phyloP scores from a whole-genome alignment of 2,113 vertebrate species.

The Phyllostomus hastatus region DNA sequence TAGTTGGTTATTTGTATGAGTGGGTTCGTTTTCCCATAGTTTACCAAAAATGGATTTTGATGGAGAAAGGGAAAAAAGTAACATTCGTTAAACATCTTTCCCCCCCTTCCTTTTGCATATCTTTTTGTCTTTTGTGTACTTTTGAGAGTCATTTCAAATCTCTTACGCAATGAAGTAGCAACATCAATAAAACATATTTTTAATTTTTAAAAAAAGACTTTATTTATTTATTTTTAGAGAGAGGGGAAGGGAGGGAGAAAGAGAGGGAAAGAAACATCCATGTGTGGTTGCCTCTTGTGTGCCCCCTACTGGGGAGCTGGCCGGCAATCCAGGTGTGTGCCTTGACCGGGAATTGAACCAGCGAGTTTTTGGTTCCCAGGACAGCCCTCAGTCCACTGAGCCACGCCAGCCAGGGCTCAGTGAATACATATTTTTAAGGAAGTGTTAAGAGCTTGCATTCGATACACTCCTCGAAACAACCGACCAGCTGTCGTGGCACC shows the following conservation, averaged over 20 bases:
- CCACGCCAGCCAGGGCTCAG: too few relatives aligned
- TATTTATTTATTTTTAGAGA: too few relatives aligned
- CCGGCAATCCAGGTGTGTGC: too few relatives aligned
- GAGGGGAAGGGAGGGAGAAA: too few relatives aligned
- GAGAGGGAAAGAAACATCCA: too few relatives aligned
- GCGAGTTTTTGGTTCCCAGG: too few relatives aligned
- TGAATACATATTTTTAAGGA: background rate
- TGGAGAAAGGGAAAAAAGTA: background rate
- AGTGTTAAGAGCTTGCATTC: background rate
- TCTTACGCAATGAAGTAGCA: background rate
- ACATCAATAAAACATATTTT: background rate
- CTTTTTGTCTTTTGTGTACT: background rate
- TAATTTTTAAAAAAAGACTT: background rate
- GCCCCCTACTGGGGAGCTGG: too few relatives aligned
- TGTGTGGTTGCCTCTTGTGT: too few relatives aligned
- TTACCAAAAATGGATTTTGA: background rate
- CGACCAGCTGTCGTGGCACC: accelerated
- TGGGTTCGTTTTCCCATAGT: background rate
- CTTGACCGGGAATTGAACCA: too few relatives aligned
- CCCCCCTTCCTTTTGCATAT: too few relatives aligned
- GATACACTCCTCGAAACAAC: background rate
- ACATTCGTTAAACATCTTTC: background rate
- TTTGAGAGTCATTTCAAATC: background rate
- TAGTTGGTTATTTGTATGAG: background rate
- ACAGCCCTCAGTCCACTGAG: too few relatives aligned